Evolutionary conservation across 2,113 vertebrate genomes (phyloP), one percentile per base, ranked within the genome.

Genomic region (Colinus virginianus): DNA sequence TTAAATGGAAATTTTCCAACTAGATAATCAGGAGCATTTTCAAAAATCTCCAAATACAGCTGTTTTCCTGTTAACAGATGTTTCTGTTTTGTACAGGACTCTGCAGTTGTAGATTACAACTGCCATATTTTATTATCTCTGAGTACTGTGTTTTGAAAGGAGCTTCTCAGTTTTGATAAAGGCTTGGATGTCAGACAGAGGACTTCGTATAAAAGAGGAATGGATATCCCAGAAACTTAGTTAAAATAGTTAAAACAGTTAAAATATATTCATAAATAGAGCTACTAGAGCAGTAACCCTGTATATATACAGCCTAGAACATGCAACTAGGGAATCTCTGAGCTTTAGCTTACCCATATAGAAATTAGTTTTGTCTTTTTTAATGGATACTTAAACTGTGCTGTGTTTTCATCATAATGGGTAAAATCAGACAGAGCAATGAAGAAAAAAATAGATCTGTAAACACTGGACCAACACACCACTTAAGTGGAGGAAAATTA

Each of bases 11-110:
- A 43, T 61, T n/a, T 84, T 56, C 43, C 48, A 78, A 78, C 25
- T 21, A 84, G 11, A 3, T 55, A 75, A 63, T 68, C 58, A 78
- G 28, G 15, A 75, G 9, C 46, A 21, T 93, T 88, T 72, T 72
- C 62, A 90, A 42, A 61, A 68, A 89, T 25, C 42, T 87, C 46
- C 22, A 71, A 19, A 46, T 59, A 68, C 71, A 78, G 58, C 23
- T 51, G 59, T 84, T 89, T 92, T 72, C 30, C 48, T 77, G 30
- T 58, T 79, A 53, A 26, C 55, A 76, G 70, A 84, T 76, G n/a
- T 69, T 92, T 93, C 74, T 90, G 22, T 62, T 84, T 92, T 84
- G 56, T 69, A 61, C n/a, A 48, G 75, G n/a, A 72, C 49, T 87
- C 53, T 42, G n/a, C 5, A 3, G 20, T 8, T 78, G 70, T 32